Base-by-base conservation (phyloP, 1,140 invertebrate genomes). In the Rhagoletis pomonella region DNA sequence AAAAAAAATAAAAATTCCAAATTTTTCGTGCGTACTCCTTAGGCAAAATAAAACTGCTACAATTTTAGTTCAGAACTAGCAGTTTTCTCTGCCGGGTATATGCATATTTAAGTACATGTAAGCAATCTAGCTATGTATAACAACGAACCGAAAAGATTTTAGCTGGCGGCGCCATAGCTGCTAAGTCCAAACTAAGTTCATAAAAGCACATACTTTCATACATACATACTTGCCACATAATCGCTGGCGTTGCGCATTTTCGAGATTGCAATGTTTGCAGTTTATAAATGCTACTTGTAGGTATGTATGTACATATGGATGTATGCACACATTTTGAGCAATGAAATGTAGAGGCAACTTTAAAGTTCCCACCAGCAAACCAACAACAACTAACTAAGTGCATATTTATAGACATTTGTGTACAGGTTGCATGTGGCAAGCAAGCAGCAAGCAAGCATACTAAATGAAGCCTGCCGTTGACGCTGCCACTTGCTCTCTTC, bases 201-300 rank as follows among this genome's bases (percentile, higher is more conserved):
- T 55, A 55, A 55, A 55, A 7, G 50, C 29, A 29, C 29, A 17
- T 64, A 9, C 62, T 19, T 17, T 29, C 65, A 12, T 29, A 39
- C 1, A 42, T 47, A 2, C 12, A 58, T 4, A 29, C 44, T 58
- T 81, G 47, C 19, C 73, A 55, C 47, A 81, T 55, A 81, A 81
- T 29, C 73, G 73, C 73, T 55, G n/a, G 55, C 47, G 47, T 58
- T 81, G 50, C 47, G 47, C 19, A 77, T 81, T 81, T 81, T 7
- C 29, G 6, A 81, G 47, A n/a, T 81, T 55, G 73, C 73, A 19
- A 50, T 44, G 42, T 29, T 67, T 19, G 17, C 4, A 1, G 6
- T 44, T 42, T 14, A 73, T 73, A 6, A 73, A 3, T 55, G 55
- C 17, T 55, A 7, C 42, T 14, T 62, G 29, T 17, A n/a, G 12